These are phyloP conservation scores for Drosophila engyochracea DNA, from an alignment of 2,888 invertebrate species.

Conservation along the genomic window DNA sequence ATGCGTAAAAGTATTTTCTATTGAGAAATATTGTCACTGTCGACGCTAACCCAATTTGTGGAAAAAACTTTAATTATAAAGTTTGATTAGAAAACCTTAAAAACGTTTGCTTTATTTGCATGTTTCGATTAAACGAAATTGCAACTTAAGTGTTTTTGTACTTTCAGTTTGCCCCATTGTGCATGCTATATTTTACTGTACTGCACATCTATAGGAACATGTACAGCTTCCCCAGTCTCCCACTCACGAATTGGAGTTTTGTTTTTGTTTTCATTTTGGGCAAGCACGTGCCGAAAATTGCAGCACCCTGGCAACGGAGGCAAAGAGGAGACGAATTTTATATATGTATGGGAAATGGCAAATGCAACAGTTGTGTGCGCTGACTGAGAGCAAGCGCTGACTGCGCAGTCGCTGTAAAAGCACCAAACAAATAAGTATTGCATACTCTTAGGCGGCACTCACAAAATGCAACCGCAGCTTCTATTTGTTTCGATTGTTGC, in stretches of 20 bases:
- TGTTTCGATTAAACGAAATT: background rate
- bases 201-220: background rate
- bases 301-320: background rate
- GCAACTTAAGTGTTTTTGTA: background rate
- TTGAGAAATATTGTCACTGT: constrained; percentile 88
- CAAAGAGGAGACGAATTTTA: constrained; percentile 12
- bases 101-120: background rate
- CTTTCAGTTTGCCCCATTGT: background rate
- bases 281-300: constrained; percentile 43
- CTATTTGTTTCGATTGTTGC: constrained; percentile 2
- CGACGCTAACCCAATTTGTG: background rate
- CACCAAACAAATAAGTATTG: constrained; percentile 66
- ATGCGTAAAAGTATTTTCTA: constrained; percentile 86
- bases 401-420: constrained; percentile 61
- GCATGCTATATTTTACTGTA: constrained; percentile 6
- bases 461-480: constrained; percentile 44
- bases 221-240: background rate
- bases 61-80: background rate
- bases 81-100: background rate
- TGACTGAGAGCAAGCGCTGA: constrained; percentile 28
- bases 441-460: constrained; percentile 62
- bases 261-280: constrained; percentile 31
- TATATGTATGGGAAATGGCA: constrained; percentile 19
- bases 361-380: constrained; percentile 60
- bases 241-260: background rate